phyloP scores from a whole-genome alignment of 2,113 vertebrate genomes.

The Apteryx owenii region DNA sequence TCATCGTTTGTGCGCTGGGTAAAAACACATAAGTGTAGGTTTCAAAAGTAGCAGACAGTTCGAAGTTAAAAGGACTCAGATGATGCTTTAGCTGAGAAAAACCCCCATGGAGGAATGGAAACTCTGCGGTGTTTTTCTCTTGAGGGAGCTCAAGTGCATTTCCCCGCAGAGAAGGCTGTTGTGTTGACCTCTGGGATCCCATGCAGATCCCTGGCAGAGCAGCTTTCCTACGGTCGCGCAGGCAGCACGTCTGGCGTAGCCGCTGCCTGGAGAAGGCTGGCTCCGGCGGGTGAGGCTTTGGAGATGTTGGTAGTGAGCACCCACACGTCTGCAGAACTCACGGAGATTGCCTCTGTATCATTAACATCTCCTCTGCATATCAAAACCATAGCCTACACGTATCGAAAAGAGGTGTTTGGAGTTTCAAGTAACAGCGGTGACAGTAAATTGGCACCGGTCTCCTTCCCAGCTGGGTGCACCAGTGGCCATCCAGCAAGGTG shows the following conservation, averaged over 20 bases:
- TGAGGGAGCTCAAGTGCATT: background rate
- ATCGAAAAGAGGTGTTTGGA: background rate
- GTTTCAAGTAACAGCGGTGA: background rate
- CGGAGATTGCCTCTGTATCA: background rate
- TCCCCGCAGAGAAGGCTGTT: background rate
- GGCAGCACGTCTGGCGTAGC: background rate
- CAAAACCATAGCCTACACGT: background rate
- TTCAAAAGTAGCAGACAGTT: background rate
- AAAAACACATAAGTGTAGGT: background rate
- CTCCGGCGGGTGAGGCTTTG: background rate
- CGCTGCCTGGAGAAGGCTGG: background rate
- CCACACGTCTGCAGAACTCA: background rate
- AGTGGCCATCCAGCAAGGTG: background rate
- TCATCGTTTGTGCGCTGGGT: background rate
- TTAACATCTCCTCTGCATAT: background rate
- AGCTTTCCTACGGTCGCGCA: background rate
- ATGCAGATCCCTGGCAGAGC: background rate
- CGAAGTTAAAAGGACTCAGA: background rate
- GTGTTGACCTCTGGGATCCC: background rate
- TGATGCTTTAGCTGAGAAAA: background rate
- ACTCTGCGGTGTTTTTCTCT: background rate
- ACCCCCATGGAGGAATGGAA: background rate
- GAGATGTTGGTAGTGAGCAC: slow-evolving; percentile 14
- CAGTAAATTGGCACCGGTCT: background rate
- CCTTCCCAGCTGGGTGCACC: background rate